Percentiles rank a stretch among this genome's conserved stretches.
Conservation (phyloP, 1,140 invertebrate genomes). For the Acromyrmex charruanus region DNA sequence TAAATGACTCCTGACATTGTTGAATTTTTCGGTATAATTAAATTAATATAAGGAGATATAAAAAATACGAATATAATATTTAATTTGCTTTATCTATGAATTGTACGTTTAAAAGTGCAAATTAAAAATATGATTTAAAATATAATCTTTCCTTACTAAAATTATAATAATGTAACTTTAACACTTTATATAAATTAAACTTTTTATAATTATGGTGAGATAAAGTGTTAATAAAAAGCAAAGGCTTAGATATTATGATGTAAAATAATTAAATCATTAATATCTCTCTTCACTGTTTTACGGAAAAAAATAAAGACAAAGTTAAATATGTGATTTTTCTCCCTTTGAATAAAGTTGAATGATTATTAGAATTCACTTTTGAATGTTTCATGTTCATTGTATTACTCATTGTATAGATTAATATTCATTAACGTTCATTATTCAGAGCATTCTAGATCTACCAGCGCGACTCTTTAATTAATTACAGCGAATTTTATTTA, state of each 20-base stretch:
- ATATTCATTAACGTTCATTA: conserved; percentile 57
- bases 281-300: not conserved
- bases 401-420: conserved; percentile 40
- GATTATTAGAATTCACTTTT: conserved; percentile 16
- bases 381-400: conserved; percentile 35
- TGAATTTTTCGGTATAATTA: not conserved
- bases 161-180: not conserved
- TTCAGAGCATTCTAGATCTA: conserved; percentile 2
- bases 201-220: not conserved
- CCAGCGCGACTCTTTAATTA: conserved; percentile 33
- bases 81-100: not conserved
- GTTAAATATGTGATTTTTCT: not conserved
- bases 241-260: not conserved
- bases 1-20: not conserved
- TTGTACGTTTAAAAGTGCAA: not conserved
- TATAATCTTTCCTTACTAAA: not conserved
- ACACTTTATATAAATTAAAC: not conserved
- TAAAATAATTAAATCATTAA: not conserved
- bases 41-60: not conserved
- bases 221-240: not conserved
- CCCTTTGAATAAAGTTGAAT: conserved; percentile 12
- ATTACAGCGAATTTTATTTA: conserved; percentile 44
- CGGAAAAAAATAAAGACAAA: not conserved
- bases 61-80: not conserved
- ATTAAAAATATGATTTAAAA: not conserved